A percentile compares a stretch with the other conserved stretches of the same genome.
Evolutionary conservation across 2,797 vertebrate genomes (phyloP).

Genomic region (Melanotaenia maccullochi): DNA sequence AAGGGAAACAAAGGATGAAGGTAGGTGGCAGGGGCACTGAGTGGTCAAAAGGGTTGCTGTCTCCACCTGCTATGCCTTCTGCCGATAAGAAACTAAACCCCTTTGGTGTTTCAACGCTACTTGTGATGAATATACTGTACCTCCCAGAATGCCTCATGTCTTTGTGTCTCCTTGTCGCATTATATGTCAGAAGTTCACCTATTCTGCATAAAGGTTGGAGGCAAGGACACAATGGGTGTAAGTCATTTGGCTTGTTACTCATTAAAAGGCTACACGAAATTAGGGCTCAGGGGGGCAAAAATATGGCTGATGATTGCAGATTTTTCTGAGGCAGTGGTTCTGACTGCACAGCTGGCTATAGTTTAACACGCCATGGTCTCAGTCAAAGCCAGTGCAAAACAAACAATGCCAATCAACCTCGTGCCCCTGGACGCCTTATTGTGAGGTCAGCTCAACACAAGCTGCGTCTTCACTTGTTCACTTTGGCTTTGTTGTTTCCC

Average conservation of each 20-base stretch:
- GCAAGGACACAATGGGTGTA: conserved; percentile 75
- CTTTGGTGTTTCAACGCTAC: conserved; percentile 52
- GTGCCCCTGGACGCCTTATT: conserved; percentile 56
- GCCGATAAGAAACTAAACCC: conserved; percentile 51
- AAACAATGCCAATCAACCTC: conserved; percentile 71
- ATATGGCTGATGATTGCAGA: conserved; percentile 78
- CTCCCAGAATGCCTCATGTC: conserved; percentile 47
- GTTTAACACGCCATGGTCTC: conserved; percentile 48
- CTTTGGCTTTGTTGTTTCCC: conserved; percentile 2
- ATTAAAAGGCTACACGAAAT: conserved; percentile 77
- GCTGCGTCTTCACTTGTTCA: conserved; percentile 6
- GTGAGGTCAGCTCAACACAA: conserved; percentile 19
- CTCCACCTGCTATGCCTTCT: conserved; percentile 73
- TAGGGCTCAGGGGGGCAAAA: conserved; percentile 44
- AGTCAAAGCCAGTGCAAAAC: conserved; percentile 62
- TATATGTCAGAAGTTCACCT: conserved; percentile 72
- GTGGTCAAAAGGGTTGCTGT: conserved; percentile 62
- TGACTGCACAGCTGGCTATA: conserved; percentile 66
- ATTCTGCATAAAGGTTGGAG: conserved; percentile 84
- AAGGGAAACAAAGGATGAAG: conserved; percentile 48
- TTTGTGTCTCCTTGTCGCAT: conserved; percentile 40
- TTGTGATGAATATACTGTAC: conserved; percentile 23
- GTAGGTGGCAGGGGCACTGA: conserved; percentile 57
- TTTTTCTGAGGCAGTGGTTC: conserved; percentile 66
- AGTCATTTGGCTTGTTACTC: conserved; percentile 70